phyloP scores from a whole-genome alignment of 92 coral and sea anemone species.

The Heliopora coerulea region DNA sequence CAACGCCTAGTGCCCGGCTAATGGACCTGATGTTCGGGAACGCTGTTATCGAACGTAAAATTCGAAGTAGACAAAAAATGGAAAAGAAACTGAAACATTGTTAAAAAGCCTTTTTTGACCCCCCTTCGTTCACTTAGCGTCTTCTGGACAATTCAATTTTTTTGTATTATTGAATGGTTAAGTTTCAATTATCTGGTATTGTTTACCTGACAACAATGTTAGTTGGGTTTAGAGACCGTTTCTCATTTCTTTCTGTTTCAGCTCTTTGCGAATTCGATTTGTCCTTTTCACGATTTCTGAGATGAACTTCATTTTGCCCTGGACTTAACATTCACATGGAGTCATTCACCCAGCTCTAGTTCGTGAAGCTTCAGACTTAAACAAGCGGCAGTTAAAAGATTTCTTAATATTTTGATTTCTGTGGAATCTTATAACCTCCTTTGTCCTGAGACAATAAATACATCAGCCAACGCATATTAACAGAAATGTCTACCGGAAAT shows the following conservation, averaged over 20 bases:
- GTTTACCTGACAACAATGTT: slow-evolving; percentile 10
- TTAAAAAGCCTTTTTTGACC: background rate
- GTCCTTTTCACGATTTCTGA: too few species aligned
- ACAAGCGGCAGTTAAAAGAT: slow-evolving; percentile 41
- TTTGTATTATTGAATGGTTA: slow-evolving; percentile 25
- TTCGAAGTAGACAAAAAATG: background rate
- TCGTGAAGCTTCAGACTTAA: background rate
- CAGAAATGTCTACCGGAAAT: slow-evolving; percentile 90
- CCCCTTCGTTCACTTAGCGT: slow-evolving; percentile 38
- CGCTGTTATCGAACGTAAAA: background rate
- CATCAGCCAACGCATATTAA: slow-evolving; percentile 84
- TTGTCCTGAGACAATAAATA: slow-evolving; percentile 68
- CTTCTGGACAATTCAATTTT: slow-evolving; percentile 27
- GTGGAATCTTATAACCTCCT: slow-evolving; percentile 55
- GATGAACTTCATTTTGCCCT: too few species aligned
- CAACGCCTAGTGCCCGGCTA: slow-evolving; percentile 22
- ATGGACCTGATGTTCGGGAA: background rate
- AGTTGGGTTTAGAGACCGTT: background rate
- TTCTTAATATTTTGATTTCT: slow-evolving; percentile 50
- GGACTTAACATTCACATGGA: too few species aligned
- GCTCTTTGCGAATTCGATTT: background rate
- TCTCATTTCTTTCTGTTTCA: background rate
- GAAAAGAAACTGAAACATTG: background rate
- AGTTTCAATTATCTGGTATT: slow-evolving; percentile 36
- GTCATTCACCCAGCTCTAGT: background rate